Evolutionary conservation across 2,888 invertebrate genomes (phyloP), one percentile per base, ranked within the genome.

Genomic region (Chorisops tibialis): DNA sequence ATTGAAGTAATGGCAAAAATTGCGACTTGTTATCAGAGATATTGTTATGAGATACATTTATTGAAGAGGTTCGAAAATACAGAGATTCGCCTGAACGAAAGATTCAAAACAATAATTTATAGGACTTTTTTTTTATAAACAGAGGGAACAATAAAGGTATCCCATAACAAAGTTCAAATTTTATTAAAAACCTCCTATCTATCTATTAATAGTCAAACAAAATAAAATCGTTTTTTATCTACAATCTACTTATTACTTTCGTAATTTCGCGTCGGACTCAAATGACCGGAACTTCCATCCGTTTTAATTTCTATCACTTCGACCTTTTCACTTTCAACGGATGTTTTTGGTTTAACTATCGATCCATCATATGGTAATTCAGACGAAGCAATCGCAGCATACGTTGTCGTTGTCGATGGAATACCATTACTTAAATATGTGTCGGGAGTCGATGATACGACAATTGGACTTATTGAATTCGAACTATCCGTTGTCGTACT

Each of bases 221-320:
- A 19, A 47, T 19, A 45, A 14, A 45, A 3, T 14, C 19, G 18
- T 18, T 45, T 41, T 7, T 41, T 3, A 35, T 11, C 11, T 3
- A 14, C 6, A 39, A 47, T 14, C 22, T 19, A 49, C 51, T 52
- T 19, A 18, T 39, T 18, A 39, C 47, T 18, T 19, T 5, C 1
- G 47, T 50, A 60, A 21, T 30, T 50, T 6, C 41, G 59, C 9
- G 24, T 22, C 22, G 75, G 78, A 70, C 72, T 73, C 63, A 78
- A 65, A 64, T 75, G 76, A 41, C 77, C 77, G 2, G 76, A 73
- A 39, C 69, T 70, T 4, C 77, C 78, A 62, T 78, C 77, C 19
- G 78, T 71, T 65, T 77, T 76, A 48, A 79, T 78, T 73, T 79
- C 79, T 65, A 79, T 79, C 50, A 79, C 76, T 67, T 79, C 78